Evolutionary conservation across 1,140 invertebrate species (phyloP), one percentile per base, ranked within the genome.

Genomic region (Drosophila pectinifera): DNA sequence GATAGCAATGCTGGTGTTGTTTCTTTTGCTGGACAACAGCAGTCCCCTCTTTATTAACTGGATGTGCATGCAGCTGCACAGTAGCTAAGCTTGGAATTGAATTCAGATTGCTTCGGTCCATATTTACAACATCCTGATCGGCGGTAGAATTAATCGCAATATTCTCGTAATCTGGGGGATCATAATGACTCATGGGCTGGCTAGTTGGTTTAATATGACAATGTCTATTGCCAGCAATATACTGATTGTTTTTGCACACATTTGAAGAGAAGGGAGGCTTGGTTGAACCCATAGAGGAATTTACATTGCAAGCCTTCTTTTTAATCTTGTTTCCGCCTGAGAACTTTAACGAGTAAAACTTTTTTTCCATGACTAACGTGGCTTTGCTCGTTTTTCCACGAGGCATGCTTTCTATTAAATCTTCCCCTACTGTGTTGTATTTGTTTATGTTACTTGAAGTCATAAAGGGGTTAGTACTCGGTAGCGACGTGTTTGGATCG

Each of bases 131-230:
- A 39, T 31, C 26, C 51, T 75, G 69, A 28, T 51, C 62, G 51
- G 43, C 83, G 10, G 1, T 28, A 93, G 93, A 64, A 80, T 93
- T 42, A 92, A 85, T 92, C 92, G 93, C 67, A 46, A 94, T 77
- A 70, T 94, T 94, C 75, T 94, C 93, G 55, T 92, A 92, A n/a
- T 73, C 77, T 39, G 91, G 90, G 46, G 82, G 88, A 78, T 92
- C 90, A 54, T 80, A 88, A 43, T 86, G 73, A 51, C 73, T 72
- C 67, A 90, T 68, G 51, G 73, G 69, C 61, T 70, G 75, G 31
- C 65, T 61, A 56, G 49, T 61, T 64, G 79, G 67, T 64, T 90
- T 80, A 77, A 91, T 80, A 91, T 88, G 85, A 78, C 82, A 78
- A 80, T 85, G 73, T 73, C 80, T 81, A 67, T 84, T 73, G 59